A percentile compares a stretch with the other conserved stretches of the same genome.
These are phyloP conservation scores for Eulemur rubriventer DNA, from an alignment of 2,797 vertebrate species.

Conservation along the genomic window DNA sequence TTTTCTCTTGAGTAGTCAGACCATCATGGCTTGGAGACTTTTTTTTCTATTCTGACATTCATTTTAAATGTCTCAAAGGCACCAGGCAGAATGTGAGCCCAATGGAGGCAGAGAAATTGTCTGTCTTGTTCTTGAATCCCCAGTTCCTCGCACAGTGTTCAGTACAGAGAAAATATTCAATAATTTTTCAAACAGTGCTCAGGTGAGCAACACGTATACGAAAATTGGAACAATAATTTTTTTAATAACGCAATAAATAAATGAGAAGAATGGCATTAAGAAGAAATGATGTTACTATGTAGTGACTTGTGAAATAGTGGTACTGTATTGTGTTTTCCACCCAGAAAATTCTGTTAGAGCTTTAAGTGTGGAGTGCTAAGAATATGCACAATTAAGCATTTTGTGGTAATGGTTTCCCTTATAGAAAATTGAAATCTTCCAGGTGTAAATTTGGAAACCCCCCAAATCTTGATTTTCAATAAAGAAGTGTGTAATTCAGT, in stretches of 20 bases:
- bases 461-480: constrained; percentile 12
- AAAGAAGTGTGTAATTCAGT: not conserved
- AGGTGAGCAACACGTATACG: not conserved
- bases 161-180: not conserved
- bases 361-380: not conserved
- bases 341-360: not conserved
- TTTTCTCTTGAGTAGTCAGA: not conserved
- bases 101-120: not conserved
- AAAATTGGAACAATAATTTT: not conserved
- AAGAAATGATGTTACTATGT: not conserved
- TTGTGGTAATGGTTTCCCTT: not conserved
- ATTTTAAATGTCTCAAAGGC: not conserved
- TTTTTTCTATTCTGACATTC: not conserved
- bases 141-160: not conserved
- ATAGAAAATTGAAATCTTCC: not conserved
- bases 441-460: not conserved
- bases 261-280: not conserved
- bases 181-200: not conserved
- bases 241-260: not conserved
- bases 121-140: not conserved
- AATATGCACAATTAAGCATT: constrained; percentile 19
- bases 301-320: not conserved
- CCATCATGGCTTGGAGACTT: not conserved
- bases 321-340: not conserved
- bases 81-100: not conserved